These are phyloP conservation scores for Myodes glareolus DNA, from an alignment of 2,113 vertebrate genomes.

Conservation along the genomic window DNA sequence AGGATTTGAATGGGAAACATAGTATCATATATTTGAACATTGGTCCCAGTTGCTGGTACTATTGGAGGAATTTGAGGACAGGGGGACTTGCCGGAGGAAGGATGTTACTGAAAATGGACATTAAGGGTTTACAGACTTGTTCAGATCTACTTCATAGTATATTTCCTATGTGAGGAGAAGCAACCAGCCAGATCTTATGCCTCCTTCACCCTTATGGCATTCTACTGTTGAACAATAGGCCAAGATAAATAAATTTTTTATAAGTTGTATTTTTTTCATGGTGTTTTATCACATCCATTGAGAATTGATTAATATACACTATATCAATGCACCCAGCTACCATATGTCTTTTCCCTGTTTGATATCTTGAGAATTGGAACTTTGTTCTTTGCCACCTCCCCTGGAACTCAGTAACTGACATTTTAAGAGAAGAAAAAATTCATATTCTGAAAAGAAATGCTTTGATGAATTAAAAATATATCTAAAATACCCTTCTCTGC, in stretches of 20 bases:
- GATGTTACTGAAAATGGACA: no score
- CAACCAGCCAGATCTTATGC: not conserved
- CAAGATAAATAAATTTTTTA: not conserved
- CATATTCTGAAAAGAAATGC: not conserved
- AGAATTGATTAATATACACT: not conserved
- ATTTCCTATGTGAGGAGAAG: not conserved
- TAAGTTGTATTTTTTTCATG: not conserved
- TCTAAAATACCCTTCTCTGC: not conserved
- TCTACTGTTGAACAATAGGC: no score
- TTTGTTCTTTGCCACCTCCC: not conserved
- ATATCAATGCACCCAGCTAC: no score
- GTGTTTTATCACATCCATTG: not conserved
- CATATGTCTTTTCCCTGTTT: not conserved
- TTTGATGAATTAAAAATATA: slow-evolving; percentile 23
- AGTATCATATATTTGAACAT: not conserved
- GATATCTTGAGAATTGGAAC: not conserved
- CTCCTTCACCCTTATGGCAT: not conserved
- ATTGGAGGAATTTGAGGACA: no score
- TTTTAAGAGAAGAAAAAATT: not conserved
- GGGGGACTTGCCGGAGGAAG: no score
- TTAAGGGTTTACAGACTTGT: not conserved
- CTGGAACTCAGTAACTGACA: not conserved
- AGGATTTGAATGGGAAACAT: not conserved
- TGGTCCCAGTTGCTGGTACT: no score
- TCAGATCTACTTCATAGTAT: not conserved